Base-by-base conservation (phyloP, 2,113 vertebrate species). In the Sapajus apella region DNA sequence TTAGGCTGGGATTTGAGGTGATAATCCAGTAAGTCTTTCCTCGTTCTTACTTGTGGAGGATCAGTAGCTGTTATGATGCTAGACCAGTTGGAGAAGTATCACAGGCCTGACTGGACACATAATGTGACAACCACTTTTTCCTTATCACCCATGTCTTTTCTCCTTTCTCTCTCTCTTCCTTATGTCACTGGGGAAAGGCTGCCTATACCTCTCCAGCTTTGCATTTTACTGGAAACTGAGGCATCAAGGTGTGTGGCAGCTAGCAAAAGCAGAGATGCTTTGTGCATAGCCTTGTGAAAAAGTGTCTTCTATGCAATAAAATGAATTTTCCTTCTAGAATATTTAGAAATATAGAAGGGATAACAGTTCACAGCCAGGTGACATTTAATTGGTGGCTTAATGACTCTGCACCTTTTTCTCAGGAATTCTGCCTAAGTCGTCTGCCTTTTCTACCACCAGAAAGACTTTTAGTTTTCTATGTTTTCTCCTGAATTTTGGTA, bases 361-460 rank as follows among this genome's bases (percentile, higher is more conserved):
- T 66, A 52, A 35, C 37, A 47, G 55, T 86, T 94, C 87, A 79
- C 12, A 70, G 43, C 3, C 23, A 83, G 37, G 68, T 70, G 58
- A 64, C 75, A 81, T 30, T 30, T 47, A 83, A 80, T 55, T 30
- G 61, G 11, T 81, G 40, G 16, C 47, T 52, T 56, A 25, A 13
- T 16, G 47, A 45, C 35, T 61, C 68, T 89, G 35, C 4, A 32
- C 64, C 47, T 58, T 95, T 95, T 96, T 13, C 94, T 97, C 82
- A 95, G 94, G 95, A 90, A 94, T 94, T 85, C 52, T 85, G 61
- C 84, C 56, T 21, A 75, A 87, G 72, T 87, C 61, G 23, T 56
- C 89, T 94, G 20, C 6, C 61, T 96, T 75, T 81, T 40, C n/a
- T 8, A 47, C 43, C 7, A 80, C 72, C 40, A 20, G n/a, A 96